Base-by-base conservation (phyloP, 2,797 vertebrate species). In the Pangasius sanitwongsei region DNA sequence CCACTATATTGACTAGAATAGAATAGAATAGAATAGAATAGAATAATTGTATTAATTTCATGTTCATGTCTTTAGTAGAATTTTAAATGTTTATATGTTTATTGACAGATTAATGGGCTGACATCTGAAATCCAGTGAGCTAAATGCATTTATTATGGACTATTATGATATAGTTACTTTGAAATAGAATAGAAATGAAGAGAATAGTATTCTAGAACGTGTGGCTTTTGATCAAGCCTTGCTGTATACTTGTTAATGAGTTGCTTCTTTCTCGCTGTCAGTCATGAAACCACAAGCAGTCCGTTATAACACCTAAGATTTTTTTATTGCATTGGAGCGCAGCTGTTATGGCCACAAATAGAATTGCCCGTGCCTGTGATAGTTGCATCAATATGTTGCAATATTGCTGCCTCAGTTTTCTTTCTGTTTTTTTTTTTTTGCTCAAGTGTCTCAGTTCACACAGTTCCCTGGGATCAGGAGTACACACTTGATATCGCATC, bases 351-450 rank as follows among this genome's bases (percentile, higher is more conserved):
- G 69, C 72, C 82, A 88, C 70, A 69, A 88, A 88, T 85, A 85
- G 82, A 88, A 70, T 20, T 3, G 63, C 34, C 61, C 1, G 63
- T 44, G 25, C 15, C 83, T 69, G 70, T 65, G 11, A 75, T 85
- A 78, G 70, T 55, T 88, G 87, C 70, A 85, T 85, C 82, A 88
- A 85, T 78, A 31, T 69, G 48, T 65, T 88, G 83, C 87, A 85
- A 41, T 80, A 75, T 78, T 78, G 72, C 72, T 78, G 70, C n/a
- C 23, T 88, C 82, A 41, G 4, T 87, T 70, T 82, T 69, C n/a
- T 67, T n/a, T 48, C 13, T 9, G 16, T 34, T 4, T 57, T 18
- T 74, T 74, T 41, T 4, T 55, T 12, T 85, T 25, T 0, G 44
- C 37, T 16, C 8, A 20, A 53, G 59, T 18, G 57, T 72, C 8